Evolutionary conservation across 2,113 vertebrate species (phyloP), one percentile per base, ranked within the genome.

Genomic region (Myotis brandtii): DNA sequence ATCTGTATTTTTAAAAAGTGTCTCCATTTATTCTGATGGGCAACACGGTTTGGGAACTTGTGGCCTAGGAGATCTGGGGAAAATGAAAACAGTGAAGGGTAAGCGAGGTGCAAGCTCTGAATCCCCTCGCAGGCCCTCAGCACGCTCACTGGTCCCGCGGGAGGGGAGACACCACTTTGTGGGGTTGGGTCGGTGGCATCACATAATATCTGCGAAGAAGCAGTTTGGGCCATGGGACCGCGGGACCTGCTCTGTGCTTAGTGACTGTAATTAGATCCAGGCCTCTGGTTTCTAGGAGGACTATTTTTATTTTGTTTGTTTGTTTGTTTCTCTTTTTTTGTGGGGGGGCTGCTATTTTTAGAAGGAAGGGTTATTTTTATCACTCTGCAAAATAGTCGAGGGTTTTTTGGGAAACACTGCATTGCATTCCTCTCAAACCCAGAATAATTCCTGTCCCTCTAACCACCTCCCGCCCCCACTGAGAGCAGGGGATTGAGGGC

Each of bases 291-390:
- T 90, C 81, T 34, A 73, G 72, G 30, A 90, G 77, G 88, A 13
- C 77, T 96, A 83, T 93, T 95, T 97, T 95, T 94, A 96, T 25
- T 62, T 62, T 27, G 59, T 62, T 62, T 62, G 56, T 23, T 56
- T 56, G 56, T 59, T 59, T 59, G 56, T 25, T 59, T 59, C 56
- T 11, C 23, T 59, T 18, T 25, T 3, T 25, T 25, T 9, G 21
- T 23, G 59, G 59, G 21, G 9, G 25, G 59, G 3, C 23, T 62
- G 20, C 77, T 96, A 83, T 93, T 94, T 97, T 95, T 95, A 96
- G 94, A 95, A 72, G 48, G 52, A 93, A 84, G 43, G 18, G 37
- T 85, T 88, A 62, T 96, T 96, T 97, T 95, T 94, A 92, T 85
- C 77, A 21, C 66, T n/a, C 37, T 85, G 84, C 21, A 89, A 93